Evolutionary conservation across 2,888 invertebrate species (phyloP).

Genomic region (Scaptomyza caliginosa): DNA sequence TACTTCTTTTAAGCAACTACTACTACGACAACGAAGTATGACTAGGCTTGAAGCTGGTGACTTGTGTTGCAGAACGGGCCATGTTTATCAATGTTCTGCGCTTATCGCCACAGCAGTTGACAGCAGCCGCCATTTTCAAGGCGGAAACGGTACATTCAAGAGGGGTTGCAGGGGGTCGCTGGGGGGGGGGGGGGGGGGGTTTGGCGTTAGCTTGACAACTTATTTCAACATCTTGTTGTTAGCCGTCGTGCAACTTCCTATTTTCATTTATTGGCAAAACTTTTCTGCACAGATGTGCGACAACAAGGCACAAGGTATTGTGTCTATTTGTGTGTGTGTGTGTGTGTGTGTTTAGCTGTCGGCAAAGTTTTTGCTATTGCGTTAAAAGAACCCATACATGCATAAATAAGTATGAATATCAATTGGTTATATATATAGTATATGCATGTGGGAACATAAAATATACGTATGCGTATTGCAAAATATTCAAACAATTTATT

Average conservation of each 20-base stretch:
- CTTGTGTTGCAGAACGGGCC: slow-evolving; percentile 32
- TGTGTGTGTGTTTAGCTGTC: slow-evolving; percentile 52
- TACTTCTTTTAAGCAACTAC: background rate
- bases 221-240: slow-evolving; percentile 75
- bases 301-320: slow-evolving; percentile 42
- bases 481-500: slow-evolving; percentile 34
- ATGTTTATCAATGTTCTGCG: slow-evolving; percentile 76
- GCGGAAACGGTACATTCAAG: slow-evolving; percentile 37
- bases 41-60: background rate
- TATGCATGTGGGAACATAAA: slow-evolving; percentile 3
- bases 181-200: background rate
- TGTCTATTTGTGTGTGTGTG: background rate
- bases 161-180: no score
- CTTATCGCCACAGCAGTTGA: slow-evolving; percentile 61
- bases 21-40: background rate
- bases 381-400: slow-evolving; percentile 38
- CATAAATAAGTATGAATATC: slow-evolving; percentile 49
- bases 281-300: slow-evolving; percentile 65
- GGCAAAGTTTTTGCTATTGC: slow-evolving; percentile 67
- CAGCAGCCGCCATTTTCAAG: slow-evolving; percentile 54
- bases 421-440: slow-evolving; percentile 6
- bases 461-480: slow-evolving; percentile 6
- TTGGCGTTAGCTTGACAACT: slow-evolving; percentile 71
- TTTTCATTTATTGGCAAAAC: slow-evolving; percentile 78
- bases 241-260: slow-evolving; percentile 61